These are phyloP conservation scores for Actenoides lindsayi DNA, from an alignment of 2,113 vertebrate species.

Conservation along the genomic window DNA sequence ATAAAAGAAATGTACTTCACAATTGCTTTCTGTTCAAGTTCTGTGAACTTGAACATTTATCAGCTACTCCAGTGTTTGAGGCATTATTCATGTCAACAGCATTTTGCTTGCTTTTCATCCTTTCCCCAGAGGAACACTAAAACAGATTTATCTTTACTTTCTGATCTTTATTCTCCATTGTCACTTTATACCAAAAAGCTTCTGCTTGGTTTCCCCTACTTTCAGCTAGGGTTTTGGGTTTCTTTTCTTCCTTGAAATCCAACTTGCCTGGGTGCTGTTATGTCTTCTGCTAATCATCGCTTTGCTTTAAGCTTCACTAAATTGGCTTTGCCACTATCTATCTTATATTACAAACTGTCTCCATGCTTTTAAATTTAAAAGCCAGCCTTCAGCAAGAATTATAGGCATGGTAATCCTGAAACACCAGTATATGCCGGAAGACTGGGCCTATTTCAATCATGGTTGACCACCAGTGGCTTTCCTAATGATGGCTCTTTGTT, in stretches of 20 bases:
- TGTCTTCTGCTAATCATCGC: background rate
- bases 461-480: background rate
- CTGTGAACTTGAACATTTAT: background rate
- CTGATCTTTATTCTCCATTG: conserved; percentile 34
- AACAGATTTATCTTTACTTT: conserved; percentile 43
- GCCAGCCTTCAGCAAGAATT: background rate
- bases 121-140: conserved; percentile 12
- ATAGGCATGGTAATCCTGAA: background rate
- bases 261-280: background rate
- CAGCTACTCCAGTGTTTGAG: background rate
- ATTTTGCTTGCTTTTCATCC: conserved; percentile 33
- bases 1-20: background rate
- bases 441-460: background rate
- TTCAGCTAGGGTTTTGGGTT: background rate
- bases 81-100: conserved; percentile 33
- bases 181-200: background rate
- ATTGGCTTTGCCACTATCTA: background rate
- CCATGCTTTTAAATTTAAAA: background rate
- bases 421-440: background rate
- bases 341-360: background rate
- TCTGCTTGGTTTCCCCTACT: background rate
- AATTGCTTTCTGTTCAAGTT: background rate
- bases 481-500: background rate
- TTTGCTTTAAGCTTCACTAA: background rate
- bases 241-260: background rate